These are phyloP conservation scores for Brachionus sp. DNA, from an alignment of 1,140 invertebrate species.

Conservation along the genomic window DNA sequence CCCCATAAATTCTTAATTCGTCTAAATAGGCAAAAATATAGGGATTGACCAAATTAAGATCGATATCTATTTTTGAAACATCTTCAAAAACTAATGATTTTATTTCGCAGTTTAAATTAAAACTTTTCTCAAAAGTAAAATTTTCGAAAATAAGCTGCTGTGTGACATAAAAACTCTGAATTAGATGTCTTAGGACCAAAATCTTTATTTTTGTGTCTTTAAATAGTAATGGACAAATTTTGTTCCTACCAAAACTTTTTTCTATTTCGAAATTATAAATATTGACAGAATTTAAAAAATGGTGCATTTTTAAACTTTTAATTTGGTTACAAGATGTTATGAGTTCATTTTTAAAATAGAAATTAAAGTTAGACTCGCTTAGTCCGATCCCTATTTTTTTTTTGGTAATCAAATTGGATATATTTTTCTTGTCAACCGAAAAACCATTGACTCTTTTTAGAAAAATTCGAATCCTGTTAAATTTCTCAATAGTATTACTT, in stretches of 20 bases:
- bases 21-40: background rate
- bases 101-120: background rate
- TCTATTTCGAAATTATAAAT: background rate
- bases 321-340: background rate
- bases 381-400: background rate
- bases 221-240: background rate
- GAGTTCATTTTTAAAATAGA: background rate
- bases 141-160: background rate
- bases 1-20: background rate
- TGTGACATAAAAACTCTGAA: background rate
- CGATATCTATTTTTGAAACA: background rate
- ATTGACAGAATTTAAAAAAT: background rate
- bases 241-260: background rate
- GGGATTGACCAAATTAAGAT: constrained; percentile 5
- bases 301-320: background rate
- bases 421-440: background rate
- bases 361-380: background rate
- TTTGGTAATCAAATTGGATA: background rate
- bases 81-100: background rate
- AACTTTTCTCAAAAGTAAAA: background rate
- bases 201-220: background rate
- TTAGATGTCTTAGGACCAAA: background rate
- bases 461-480: background rate
- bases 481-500: background rate
- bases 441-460: background rate